phyloP scores from a whole-genome alignment of 92 coral and sea anemone species.

The Ricordea florida region DNA sequence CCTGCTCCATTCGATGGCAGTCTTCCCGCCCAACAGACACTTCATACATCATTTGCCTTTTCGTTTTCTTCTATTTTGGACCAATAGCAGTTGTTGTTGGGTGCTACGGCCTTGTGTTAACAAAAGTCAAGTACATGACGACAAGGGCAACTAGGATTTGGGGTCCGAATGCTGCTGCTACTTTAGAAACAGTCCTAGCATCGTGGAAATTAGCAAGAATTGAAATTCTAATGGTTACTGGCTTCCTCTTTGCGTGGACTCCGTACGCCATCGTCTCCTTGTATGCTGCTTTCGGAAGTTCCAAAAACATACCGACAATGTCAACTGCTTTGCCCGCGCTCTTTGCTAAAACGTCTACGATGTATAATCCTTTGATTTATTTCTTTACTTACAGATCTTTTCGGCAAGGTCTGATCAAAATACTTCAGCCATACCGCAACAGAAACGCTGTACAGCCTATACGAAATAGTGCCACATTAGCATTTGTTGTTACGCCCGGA shows the following conservation, averaged over 20 bases:
- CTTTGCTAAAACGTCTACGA: conserved; percentile 59
- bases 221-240: conserved; percentile 31
- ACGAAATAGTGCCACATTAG: neutral
- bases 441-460: conserved; percentile 14
- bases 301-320: neutral
- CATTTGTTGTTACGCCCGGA: conserved; percentile 6
- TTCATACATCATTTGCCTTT: conserved; percentile 35
- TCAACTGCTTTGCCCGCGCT: conserved; percentile 33
- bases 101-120: conserved; percentile 21
- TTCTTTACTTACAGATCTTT: conserved; percentile 60
- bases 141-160: conserved; percentile 34
- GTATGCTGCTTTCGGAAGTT: conserved; percentile 8
- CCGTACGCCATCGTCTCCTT: conserved; percentile 62
- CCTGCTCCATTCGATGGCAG: conserved; percentile 60
- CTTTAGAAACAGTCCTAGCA: conserved; percentile 45
- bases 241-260: conserved; percentile 64
- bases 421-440: conserved; percentile 30
- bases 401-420: conserved; percentile 25
- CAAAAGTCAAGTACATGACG: conserved; percentile 33
- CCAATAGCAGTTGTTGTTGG: conserved; percentile 19
- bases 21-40: conserved; percentile 20
- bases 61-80: conserved; percentile 42
- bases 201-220: conserved; percentile 30
- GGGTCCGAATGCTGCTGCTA: conserved; percentile 31
- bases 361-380: conserved; percentile 70